Evolutionary conservation across 2,797 vertebrate species (phyloP), one percentile per base, ranked within the genome.

Genomic region (Todus mexicanus): DNA sequence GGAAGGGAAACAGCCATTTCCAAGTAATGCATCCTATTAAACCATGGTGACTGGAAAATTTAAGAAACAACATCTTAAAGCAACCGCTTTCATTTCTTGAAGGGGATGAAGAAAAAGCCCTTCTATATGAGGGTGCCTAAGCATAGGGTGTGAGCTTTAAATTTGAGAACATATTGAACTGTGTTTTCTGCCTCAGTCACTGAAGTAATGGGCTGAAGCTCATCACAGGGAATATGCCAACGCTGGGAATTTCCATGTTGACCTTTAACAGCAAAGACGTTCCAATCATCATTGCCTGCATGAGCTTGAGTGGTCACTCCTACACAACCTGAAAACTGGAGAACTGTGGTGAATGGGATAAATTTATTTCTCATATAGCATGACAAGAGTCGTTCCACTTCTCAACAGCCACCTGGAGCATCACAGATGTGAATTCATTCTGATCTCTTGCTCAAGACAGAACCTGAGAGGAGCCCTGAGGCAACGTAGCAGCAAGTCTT

Each of bases 221-320:
- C 78, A 40, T 31, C 57, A 43, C 1, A 2, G 54, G 57, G n/a
- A 87, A 33, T 5, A 17, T 47, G 87, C 85, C 87, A 88, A 80
- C 40, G 92, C 63, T 53, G 79, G 66, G 35, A 91, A 86, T 91
- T 92, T 96, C 85, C 85, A 88, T 22, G 56, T 33, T 79, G 87
- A 91, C 70, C 80, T 93, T 84, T 63, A 84, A 50, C 3, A 3
- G 79, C 59, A 87, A 74, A 81, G 72, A 85, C 21, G 47, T 61
- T 74, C 68, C 19, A 45, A 16, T 10, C 38, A 50, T 61, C 47
- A 48, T n/a, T 37, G 54, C 61, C 72, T 72, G 19, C 42, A 83
- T 14, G 38, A 66, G 21, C 50, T 7, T 25, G 9, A n/a, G n/a
- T n/a, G n/a, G n/a, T n/a, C n/a, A n/a, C 63, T 65, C 54, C 37